These are phyloP conservation scores for Apamea epomidion DNA, from an alignment of 2,888 invertebrate genomes.

Conservation along the genomic window DNA sequence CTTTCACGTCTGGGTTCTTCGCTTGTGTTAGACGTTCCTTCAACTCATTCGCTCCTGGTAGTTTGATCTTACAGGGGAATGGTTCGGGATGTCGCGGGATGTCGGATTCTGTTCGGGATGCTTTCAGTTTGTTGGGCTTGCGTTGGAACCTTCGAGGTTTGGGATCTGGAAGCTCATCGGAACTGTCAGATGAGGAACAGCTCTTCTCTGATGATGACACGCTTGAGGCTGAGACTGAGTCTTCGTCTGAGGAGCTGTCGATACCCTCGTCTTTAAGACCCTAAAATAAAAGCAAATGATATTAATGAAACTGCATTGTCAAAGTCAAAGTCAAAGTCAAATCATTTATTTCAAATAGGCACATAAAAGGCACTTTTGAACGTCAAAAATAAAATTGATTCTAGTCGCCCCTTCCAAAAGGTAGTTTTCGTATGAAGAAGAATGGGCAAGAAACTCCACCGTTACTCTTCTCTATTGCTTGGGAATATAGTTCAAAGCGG, in stretches of 20 bases:
- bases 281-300: constrained; percentile 71
- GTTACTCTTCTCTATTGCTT: too few relatives aligned
- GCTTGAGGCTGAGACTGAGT: constrained; percentile 84
- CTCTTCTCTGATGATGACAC: constrained; percentile 88
- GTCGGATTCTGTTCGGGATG: constrained; percentile 87
- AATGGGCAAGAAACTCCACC: too few relatives aligned
- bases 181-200: constrained; percentile 87
- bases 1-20: constrained; percentile 80
- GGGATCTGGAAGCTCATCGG: constrained; percentile 83
- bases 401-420: too few relatives aligned
- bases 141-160: constrained; percentile 83
- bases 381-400: too few relatives aligned
- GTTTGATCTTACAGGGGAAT: constrained; percentile 74
- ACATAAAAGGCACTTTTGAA: too few relatives aligned
- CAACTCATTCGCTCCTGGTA: constrained; percentile 77
- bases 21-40: constrained; percentile 80
- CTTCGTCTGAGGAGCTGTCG: constrained; percentile 89
- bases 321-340: too few relatives aligned
- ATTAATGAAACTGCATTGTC: background rate
- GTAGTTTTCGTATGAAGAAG: too few relatives aligned
- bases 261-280: constrained; percentile 90
- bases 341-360: too few relatives aligned
- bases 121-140: constrained; percentile 85
- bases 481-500: background rate
- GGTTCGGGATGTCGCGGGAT: constrained; percentile 79